Evolutionary conservation across 2,797 vertebrate species (phyloP).

Genomic region (Myotis findleyi): DNA sequence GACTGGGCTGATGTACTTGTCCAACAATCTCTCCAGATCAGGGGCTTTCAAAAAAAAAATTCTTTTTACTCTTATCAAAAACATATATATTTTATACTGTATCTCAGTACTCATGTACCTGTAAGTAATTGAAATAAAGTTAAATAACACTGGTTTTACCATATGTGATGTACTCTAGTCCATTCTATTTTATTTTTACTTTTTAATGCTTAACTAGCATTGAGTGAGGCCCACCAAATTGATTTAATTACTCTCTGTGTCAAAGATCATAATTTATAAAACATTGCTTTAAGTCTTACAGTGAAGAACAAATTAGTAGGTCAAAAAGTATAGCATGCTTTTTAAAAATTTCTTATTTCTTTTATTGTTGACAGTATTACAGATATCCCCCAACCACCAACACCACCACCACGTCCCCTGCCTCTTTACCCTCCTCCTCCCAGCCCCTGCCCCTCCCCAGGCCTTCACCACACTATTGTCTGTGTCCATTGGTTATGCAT

Average conservation of each 20-base stretch:
- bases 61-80: background rate
- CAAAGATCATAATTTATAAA: conserved; percentile 28
- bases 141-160: conserved; percentile 17
- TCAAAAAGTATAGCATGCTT: background rate
- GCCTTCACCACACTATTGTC: too few relatives aligned
- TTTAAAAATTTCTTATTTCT: too few relatives aligned
- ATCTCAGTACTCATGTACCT: background rate
- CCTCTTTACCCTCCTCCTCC: too few relatives aligned
- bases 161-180: background rate
- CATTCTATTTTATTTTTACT: conserved; percentile 5
- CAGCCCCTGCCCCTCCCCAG: too few relatives aligned
- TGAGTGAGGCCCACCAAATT: background rate
- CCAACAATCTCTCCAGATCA: background rate
- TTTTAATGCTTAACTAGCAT: background rate
- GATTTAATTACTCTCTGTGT: background rate
- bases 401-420: too few relatives aligned
- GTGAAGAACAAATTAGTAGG: background rate
- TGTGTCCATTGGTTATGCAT: too few relatives aligned
- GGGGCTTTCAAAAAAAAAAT: background rate
- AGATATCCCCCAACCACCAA: too few relatives aligned
- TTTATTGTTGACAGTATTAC: too few relatives aligned
- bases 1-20: background rate
- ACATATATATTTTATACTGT: background rate
- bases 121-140: background rate
- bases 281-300: background rate